phyloP scores from a whole-genome alignment of 2,797 vertebrate genomes.

The Pelodytes ibericus region DNA sequence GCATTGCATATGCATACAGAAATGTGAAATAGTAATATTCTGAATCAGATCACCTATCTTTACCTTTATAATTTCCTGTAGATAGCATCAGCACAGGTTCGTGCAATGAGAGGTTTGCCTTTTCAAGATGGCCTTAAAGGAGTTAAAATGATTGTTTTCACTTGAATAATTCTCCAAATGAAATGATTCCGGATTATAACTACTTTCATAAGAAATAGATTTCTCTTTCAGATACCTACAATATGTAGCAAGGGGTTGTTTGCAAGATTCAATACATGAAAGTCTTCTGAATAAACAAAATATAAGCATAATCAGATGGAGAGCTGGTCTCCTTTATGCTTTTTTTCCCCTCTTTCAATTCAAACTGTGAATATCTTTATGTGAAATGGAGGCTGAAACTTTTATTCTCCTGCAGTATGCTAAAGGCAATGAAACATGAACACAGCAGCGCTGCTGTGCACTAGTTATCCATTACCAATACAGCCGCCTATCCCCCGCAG shows the following conservation, averaged over 20 bases:
- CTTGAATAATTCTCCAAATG: not conserved
- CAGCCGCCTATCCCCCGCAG: slow-evolving; percentile 53
- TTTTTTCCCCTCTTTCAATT: slow-evolving; percentile 49
- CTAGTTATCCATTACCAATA: slow-evolving; percentile 50
- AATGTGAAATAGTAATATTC: too few relatives aligned
- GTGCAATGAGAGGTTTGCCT: too few relatives aligned
- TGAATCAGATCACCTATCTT: too few relatives aligned
- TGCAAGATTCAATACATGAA: slow-evolving; percentile 13
- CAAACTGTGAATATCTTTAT: slow-evolving; percentile 55
- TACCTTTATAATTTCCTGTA: too few relatives aligned
- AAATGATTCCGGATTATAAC: not conserved
- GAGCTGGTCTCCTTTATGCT: slow-evolving; percentile 53
- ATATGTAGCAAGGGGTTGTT: not conserved
- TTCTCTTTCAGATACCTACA: slow-evolving; percentile 1
- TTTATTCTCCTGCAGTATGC: slow-evolving; percentile 58
- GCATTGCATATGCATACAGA: too few relatives aligned
- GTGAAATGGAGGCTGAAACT: slow-evolving; percentile 52
- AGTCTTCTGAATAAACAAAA: slow-evolving; percentile 56
- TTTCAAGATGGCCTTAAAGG: not conserved
- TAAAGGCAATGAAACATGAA: slow-evolving; percentile 39
- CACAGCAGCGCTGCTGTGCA: slow-evolving; percentile 37
- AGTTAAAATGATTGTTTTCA: not conserved
- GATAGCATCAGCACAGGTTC: too few relatives aligned
- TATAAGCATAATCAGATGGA: slow-evolving; percentile 66
- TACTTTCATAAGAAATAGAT: slow-evolving; percentile 12